Percentiles rank a stretch among this genome's conserved stretches.
phyloP scores from a whole-genome alignment of 2,113 vertebrate genomes.

The Oplegnathus fasciatus region DNA sequence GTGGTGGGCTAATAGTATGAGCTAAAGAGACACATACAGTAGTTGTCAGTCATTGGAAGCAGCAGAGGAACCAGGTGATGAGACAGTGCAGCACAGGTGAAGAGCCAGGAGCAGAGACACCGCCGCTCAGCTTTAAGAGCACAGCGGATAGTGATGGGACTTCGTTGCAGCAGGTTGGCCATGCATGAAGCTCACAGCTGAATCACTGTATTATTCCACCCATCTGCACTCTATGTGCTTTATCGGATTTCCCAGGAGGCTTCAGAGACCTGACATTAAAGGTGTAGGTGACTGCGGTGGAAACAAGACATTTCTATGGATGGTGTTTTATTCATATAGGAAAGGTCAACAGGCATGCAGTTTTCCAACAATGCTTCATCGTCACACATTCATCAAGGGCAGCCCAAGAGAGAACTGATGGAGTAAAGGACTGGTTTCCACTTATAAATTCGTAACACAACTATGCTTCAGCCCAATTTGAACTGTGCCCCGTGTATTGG shows the following conservation, averaged over 20 bases:
- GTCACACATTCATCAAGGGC: conserved; percentile 6
- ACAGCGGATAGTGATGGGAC: conserved; percentile 6
- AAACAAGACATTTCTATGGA: conserved; percentile 3
- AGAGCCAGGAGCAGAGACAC: conserved; percentile 32
- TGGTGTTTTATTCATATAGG: conserved; percentile 32
- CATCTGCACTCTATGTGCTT: conserved; percentile 47
- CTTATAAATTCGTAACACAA: conserved; percentile 8
- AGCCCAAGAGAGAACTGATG: background rate
- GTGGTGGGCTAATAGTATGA: background rate
- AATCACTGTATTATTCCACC: conserved; percentile 62
- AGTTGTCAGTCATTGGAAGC: conserved; percentile 23
- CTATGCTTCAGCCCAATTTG: background rate
- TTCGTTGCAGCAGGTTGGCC: conserved; percentile 27
- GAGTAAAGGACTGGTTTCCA: background rate
- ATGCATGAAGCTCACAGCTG: conserved; percentile 59
- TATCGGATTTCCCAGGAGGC: conserved; percentile 36
- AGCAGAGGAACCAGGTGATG: background rate
- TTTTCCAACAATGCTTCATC: conserved; percentile 6
- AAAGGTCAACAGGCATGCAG: conserved; percentile 26
- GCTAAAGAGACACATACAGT: background rate
- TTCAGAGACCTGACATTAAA: conserved; percentile 31
- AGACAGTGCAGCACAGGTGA: conserved; percentile 1
- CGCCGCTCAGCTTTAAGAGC: conserved; percentile 19
- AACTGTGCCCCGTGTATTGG: background rate
- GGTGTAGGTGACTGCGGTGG: conserved; percentile 26